phyloP scores from a whole-genome alignment of 1,140 invertebrate species.

The Leptoteleia sp. region DNA sequence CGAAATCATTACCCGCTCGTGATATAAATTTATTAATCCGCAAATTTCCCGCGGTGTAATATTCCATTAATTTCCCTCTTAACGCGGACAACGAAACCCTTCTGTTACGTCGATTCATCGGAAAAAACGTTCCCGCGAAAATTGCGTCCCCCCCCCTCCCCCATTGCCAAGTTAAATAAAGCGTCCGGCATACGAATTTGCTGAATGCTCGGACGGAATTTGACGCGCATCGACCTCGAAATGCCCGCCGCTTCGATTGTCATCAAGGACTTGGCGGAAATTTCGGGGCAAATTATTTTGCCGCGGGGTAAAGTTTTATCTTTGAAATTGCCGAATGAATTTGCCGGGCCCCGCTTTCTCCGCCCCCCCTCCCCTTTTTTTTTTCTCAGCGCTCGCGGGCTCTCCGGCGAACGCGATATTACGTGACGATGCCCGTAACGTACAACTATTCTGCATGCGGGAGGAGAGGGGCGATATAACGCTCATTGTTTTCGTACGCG shows the following conservation, averaged over 20 bases:
- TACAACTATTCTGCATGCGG: constrained; percentile 60
- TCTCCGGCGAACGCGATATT: constrained; percentile 54
- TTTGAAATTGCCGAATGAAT: constrained; percentile 46
- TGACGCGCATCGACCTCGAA: constrained; percentile 9
- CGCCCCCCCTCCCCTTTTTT: no score
- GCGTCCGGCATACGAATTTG: no score
- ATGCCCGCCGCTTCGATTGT: constrained; percentile 11
- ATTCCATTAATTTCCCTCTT: no score
- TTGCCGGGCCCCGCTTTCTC: constrained; percentile 33
- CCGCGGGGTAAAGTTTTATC: constrained; percentile 39
- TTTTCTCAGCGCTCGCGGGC: constrained; percentile 46
- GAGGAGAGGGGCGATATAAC: constrained; percentile 52
- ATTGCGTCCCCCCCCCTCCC: no score
- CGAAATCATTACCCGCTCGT: no score
- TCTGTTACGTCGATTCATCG: no score
- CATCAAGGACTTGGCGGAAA: constrained; percentile 25
- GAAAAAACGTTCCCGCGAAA: no score
- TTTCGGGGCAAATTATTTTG: constrained; percentile 38
- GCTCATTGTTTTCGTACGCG: constrained; percentile 63
- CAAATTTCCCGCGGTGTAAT: no score
- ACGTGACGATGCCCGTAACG: constrained; percentile 61
- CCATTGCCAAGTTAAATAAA: no score
- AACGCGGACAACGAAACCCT: no score
- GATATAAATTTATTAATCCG: no score
- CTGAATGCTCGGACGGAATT: no score